Base-by-base conservation (phyloP, 2,797 vertebrate species). In the Echeneis naucrates region DNA sequence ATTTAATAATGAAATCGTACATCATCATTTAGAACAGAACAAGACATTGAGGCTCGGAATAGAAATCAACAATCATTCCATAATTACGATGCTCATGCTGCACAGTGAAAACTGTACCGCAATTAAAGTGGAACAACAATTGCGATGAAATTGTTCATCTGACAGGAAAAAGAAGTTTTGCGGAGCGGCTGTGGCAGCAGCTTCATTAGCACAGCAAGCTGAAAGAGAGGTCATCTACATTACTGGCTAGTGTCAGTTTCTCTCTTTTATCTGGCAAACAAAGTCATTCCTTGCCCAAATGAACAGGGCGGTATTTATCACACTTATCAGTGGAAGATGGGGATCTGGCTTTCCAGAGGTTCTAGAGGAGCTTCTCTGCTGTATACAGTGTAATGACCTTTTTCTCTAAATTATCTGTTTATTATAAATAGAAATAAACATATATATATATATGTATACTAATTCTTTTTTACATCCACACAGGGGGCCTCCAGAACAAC, bases 201-300 rank as follows among this genome's bases (percentile, higher is more conserved):
- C 80, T 81, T 88, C 82, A 86, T 89, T 88, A 87, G 77, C 58
- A 74, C 75, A 55, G 61, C 42, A 32, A 55, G 47, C 72, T 69
- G 71, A 81, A 70, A 66, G 72, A 61, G 64, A 68, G 82, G 83
- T 83, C 82, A 82, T 70, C 65, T 44, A n/a, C 68, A 61, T 24
- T 12, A 56, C 75, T 72, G 74, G 79, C 81, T 88, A 70, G 68
- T 77, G 80, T 87, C 81, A 67, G 37, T 71, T 75, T 80, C 65
- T 56, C 69, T 82, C 69, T 81, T 87, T 83, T 75, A 89, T 86
- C 77, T 37, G 75, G 66, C 27, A 73, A 83, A 89, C 79, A 84
- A 82, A 82, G 71, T 40, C 54, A 53, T 0, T 17, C 33, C 27
- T 53, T 37, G 74, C 58, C 55, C n/a, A 53, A 33, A 40, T 67